These are phyloP conservation scores for Pipistrellus nathusii DNA, from an alignment of 2,797 vertebrate genomes.

Conservation along the genomic window DNA sequence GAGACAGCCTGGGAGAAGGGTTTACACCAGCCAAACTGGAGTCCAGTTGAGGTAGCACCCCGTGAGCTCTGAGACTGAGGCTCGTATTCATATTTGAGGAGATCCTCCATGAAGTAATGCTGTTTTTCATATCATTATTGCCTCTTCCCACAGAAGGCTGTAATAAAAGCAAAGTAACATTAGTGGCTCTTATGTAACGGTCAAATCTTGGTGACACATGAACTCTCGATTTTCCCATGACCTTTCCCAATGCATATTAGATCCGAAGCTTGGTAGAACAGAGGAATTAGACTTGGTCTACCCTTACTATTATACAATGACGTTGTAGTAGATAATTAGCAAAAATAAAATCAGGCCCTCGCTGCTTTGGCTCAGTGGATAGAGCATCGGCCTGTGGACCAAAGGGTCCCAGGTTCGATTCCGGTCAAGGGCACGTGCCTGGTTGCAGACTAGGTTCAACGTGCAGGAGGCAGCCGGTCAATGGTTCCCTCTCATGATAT, in stretches of 20 bases:
- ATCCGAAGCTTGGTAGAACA: slow-evolving; percentile 17
- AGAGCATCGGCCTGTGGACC: no score
- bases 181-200: background rate
- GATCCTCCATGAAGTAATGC: background rate
- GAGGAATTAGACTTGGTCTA: slow-evolving; percentile 22
- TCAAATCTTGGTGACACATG: slow-evolving; percentile 11
- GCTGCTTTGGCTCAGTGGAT: no score
- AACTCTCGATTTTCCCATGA: slow-evolving; percentile 53
- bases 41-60: background rate
- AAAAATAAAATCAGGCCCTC: slow-evolving; percentile 41
- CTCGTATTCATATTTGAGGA: background rate
- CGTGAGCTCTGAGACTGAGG: background rate
- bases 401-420: no score
- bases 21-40: background rate
- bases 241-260: slow-evolving; percentile 57
- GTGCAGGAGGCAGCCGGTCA: no score
- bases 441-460: no score
- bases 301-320: slow-evolving; percentile 27
- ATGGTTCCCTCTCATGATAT: no score
- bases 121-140: slow-evolving; percentile 30
- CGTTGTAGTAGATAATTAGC: background rate
- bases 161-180: slow-evolving; percentile 17
- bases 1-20: background rate
- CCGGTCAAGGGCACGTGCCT: no score
- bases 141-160: background rate